phyloP scores from a whole-genome alignment of 2,797 vertebrate genomes.

The Furcifer pardalis region DNA sequence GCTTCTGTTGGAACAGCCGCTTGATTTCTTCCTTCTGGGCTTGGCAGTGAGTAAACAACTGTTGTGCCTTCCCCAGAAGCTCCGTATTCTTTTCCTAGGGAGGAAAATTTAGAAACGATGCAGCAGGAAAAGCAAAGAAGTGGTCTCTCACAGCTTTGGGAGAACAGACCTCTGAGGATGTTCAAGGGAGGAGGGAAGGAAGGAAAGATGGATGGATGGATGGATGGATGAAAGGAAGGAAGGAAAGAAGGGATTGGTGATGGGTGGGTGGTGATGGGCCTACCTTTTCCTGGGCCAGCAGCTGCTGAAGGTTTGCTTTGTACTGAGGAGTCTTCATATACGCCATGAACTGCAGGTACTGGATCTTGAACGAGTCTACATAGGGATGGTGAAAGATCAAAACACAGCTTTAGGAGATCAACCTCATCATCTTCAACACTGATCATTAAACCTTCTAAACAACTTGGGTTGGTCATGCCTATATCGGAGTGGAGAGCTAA shows the following conservation, averaged over 20 bases:
- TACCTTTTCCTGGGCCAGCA: constrained; percentile 96
- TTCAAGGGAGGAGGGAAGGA: too few species aligned
- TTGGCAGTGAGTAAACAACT: constrained; percentile 91
- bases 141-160: not conserved
- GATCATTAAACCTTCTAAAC: not conserved
- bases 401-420: not conserved
- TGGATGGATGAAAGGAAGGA: too few species aligned
- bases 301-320: constrained; percentile 90
- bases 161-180: too few species aligned
- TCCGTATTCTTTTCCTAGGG: constrained; percentile 90
- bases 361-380: constrained; percentile 97
- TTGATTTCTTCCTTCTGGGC: constrained; percentile 94
- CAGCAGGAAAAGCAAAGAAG: not conserved
- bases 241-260: too few species aligned
- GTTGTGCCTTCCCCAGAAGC: constrained; percentile 89
- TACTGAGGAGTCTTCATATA: constrained; percentile 98
- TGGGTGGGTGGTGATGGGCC: too few species aligned
- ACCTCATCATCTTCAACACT: not conserved
- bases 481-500: too few species aligned
- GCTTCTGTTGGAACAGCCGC: constrained; percentile 93
- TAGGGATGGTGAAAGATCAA: not conserved
- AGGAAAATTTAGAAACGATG: not conserved
- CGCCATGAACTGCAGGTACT: constrained; percentile 96
- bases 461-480: not conserved
- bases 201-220: too few species aligned